These are phyloP conservation scores for Rapana venosa DNA, from an alignment of 2,888 invertebrate species.

Conservation along the genomic window DNA sequence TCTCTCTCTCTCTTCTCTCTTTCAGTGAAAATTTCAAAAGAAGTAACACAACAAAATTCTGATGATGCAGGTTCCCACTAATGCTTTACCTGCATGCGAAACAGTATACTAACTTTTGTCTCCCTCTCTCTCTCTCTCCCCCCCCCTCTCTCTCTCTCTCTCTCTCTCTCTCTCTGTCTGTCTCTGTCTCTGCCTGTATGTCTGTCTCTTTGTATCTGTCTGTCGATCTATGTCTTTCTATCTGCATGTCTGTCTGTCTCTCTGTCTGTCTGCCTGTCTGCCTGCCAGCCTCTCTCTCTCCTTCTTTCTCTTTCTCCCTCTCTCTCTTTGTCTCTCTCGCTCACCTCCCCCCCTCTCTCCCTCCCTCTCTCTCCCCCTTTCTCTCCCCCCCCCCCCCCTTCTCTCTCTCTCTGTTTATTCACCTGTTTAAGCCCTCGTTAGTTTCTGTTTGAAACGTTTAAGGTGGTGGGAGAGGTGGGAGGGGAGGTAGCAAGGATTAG, in stretches of 20 bases:
- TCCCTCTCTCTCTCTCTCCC: neutral
- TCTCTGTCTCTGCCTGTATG: neutral
- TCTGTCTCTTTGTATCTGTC: neutral
- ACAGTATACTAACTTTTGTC: no score
- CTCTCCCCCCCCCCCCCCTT: neutral
- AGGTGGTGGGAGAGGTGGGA: no score
- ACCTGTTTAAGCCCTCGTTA: no score
- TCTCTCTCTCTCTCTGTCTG: neutral
- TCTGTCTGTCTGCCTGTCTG: neutral
- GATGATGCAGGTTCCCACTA: no score
- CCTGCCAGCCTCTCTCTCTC: neutral
- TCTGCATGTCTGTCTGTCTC: neutral
- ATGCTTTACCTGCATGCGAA: no score
- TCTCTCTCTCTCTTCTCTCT: neutral
- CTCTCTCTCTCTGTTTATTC: neutral
- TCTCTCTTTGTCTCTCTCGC: neutral
- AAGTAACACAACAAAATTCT: no score
- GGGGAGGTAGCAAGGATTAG: no score
- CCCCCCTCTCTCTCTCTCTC: neutral
- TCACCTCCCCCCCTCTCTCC: neutral
- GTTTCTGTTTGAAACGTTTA: no score
- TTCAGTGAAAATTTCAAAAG: neutral
- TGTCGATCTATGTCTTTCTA: no score
- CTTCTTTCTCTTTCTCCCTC: neutral
- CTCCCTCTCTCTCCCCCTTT: neutral